A percentile compares a stretch with the other conserved stretches of the same genome.
Conservation (phyloP, 2,797 vertebrate species). For the Bradypodion ventrale region DNA sequence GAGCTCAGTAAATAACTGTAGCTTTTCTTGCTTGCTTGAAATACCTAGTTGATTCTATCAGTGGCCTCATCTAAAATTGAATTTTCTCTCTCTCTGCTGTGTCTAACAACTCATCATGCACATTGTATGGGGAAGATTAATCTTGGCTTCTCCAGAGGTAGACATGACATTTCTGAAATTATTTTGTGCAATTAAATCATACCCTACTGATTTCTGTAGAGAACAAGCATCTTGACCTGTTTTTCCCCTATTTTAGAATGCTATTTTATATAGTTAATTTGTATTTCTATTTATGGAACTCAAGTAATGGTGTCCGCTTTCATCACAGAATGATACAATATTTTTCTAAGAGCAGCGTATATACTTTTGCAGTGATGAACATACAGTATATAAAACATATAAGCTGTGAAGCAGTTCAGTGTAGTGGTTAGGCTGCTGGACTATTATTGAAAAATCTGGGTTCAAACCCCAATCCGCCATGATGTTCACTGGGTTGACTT, state of each 20-base stretch:
- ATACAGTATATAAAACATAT: too few relatives aligned
- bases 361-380: background rate
- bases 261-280: conserved; percentile 20
- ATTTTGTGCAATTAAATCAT: conserved; percentile 53
- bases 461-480: too few relatives aligned
- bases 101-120: conserved; percentile 41
- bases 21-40: conserved; percentile 51
- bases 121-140: conserved; percentile 55
- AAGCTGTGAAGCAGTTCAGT: too few relatives aligned
- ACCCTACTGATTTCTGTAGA: conserved; percentile 48
- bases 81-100: background rate
- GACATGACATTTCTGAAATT: conserved; percentile 57
- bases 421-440: too few relatives aligned
- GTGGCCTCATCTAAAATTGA: conserved; percentile 57
- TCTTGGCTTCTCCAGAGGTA: conserved; percentile 52
- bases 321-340: background rate
- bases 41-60: conserved; percentile 47
- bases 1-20: conserved; percentile 52
- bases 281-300: conserved; percentile 7
- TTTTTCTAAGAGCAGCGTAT: conserved; percentile 24
- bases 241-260: conserved; percentile 44
- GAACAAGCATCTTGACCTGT: background rate
- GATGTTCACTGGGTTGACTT: too few relatives aligned
- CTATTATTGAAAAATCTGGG: too few relatives aligned
- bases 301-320: conserved; percentile 7